Evolutionary conservation across 2,888 invertebrate genomes (phyloP), one percentile per base, ranked within the genome.

Genomic region (Folsomia manolachei): DNA sequence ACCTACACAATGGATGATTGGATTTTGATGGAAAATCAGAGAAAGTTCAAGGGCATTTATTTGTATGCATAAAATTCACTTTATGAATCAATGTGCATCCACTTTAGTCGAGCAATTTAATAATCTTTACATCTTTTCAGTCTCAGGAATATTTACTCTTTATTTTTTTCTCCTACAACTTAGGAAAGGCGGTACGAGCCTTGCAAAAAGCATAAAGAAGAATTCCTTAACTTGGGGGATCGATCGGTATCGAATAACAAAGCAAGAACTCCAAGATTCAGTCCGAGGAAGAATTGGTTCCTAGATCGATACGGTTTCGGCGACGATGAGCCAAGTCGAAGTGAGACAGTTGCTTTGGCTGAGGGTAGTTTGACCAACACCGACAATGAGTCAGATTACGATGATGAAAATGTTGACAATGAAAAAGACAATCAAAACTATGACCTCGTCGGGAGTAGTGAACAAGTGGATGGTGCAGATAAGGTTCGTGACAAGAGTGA

Each of bases 341-440:
- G 80, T 69, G 80, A 80, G 64, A 80, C 80, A 0, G 76, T 69
- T n/a, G 80, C 80, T 2, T 53, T 80, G 62, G 79, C 79, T 14
- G 80, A 80, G 56, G 80, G 80, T 24, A 78, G 71, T 56, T 70
- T 79, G 26, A 78, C 79, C 14, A 75, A 79, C 71, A 77, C 78
- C 1, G 77, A 78, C 62, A 78, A 78, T 65, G 78, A 80, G 66
- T 75, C 74, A 1, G 67, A 70, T 61, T 65, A 71, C 4, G 67
- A 70, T 23, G 56, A 56, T n/a, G 56, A 56, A 7, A 56, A 56
- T 56, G 56, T 14, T n/a, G 56, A 56, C n/a, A 18, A 7, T 14
- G 21, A 4, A 7, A 56, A 56, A 4, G 7, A 21, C 19, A n/a
- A 7, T 56, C 11, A 56, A n/a, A 56, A 56, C 21, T 51, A n/a